Conservation (phyloP, 2,113 vertebrate species). For the Sakesphorus luctuosus region DNA sequence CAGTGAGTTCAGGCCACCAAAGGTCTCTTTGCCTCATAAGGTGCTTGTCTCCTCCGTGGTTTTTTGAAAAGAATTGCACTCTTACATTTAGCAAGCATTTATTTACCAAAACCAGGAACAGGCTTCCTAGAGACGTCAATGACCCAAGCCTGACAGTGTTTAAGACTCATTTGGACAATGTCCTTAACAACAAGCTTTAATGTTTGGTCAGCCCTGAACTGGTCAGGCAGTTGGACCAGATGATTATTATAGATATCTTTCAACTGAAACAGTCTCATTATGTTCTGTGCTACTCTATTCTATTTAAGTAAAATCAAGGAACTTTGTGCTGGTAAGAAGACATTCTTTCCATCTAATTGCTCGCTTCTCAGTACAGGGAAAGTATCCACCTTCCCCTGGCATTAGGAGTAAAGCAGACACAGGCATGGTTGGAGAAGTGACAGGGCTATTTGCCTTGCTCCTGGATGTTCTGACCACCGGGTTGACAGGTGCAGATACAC, state of each 20-base stretch:
- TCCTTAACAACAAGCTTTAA: background rate
- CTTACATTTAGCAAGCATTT: background rate
- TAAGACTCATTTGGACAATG: background rate
- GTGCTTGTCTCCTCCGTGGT: background rate
- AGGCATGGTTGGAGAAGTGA: background rate
- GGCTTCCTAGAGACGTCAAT: background rate
- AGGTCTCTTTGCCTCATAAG: background rate
- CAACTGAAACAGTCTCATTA: background rate
- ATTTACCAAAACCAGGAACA: background rate
- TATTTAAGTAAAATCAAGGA: background rate
- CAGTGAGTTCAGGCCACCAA: background rate
- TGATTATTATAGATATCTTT: background rate
- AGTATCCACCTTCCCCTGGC: background rate
- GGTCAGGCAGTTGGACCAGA: background rate
- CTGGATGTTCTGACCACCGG: background rate
- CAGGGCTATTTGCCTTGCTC: background rate
- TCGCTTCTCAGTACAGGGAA: background rate
- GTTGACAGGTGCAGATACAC: background rate
- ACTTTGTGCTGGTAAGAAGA: background rate
- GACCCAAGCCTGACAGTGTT: background rate
- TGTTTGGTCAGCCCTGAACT: background rate
- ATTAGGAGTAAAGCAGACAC: background rate
- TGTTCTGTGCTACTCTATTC: background rate
- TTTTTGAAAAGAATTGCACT: background rate
- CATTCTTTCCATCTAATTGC: background rate